A percentile compares a stretch with the other conserved stretches of the same genome.
Evolutionary conservation across 2,888 invertebrate genomes (phyloP).

Genomic region (Xestia c-nigrum): DNA sequence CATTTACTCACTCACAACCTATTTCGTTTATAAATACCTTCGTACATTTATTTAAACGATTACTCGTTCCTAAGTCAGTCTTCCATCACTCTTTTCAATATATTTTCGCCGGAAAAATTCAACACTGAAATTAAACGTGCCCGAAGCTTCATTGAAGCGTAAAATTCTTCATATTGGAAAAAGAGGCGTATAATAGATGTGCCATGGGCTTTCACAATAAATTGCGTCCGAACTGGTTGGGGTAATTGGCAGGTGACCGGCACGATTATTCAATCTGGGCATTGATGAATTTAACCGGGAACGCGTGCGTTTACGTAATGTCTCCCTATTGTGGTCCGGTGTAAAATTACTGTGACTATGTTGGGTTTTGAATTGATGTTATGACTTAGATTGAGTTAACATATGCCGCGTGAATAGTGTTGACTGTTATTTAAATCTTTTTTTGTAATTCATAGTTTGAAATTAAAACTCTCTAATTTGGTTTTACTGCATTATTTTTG

Average conservation of each 20-base stretch:
- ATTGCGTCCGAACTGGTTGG: conserved; percentile 73
- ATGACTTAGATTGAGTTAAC: conserved; percentile 39
- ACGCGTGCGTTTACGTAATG: conserved; percentile 64
- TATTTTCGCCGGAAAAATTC: conserved; percentile 61
- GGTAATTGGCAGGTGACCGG: conserved; percentile 81
- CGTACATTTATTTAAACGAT: conserved; percentile 45
- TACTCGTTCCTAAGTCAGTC: conserved; percentile 49
- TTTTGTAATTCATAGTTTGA: neutral
- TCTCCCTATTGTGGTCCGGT: conserved; percentile 56
- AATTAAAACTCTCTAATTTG: neutral
- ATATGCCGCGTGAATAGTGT: neutral
- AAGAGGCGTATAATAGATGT: conserved; percentile 74
- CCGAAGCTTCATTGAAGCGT: conserved; percentile 62
- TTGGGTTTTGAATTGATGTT: conserved; percentile 32
- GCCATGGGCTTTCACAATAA: conserved; percentile 74
- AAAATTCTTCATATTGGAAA: conserved; percentile 73
- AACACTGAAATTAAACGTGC: conserved; percentile 68
- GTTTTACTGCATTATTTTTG: neutral
- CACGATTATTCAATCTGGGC: conserved; percentile 77
- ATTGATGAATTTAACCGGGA: conserved; percentile 77
- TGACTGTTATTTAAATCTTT: neutral
- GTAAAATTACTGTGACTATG: conserved; percentile 49
- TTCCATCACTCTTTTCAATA: conserved; percentile 57
- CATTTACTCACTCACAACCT: conserved; percentile 22
- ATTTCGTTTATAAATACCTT: conserved; percentile 14